phyloP scores from a whole-genome alignment of 2,888 invertebrate species.

The Galeopsomyia nigrocyanea region DNA sequence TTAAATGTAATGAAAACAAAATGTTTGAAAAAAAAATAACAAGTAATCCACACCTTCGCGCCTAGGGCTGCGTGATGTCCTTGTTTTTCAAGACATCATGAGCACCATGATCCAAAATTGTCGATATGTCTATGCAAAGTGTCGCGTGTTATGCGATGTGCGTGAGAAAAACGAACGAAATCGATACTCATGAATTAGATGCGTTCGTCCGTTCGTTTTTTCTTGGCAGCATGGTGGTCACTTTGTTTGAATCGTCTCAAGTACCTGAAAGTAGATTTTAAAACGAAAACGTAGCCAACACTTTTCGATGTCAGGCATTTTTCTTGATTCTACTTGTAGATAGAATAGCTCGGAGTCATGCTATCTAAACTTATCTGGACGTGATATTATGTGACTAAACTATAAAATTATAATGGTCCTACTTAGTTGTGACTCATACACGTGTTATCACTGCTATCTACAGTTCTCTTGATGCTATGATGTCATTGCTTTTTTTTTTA shows the following conservation, averaged over 20 bases:
- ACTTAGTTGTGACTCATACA: too few relatives aligned
- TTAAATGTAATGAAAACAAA: constrained; percentile 16
- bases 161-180: constrained; percentile 34
- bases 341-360: too few relatives aligned
- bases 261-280: constrained; percentile 14
- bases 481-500: too few relatives aligned
- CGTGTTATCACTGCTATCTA: too few relatives aligned
- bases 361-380: too few relatives aligned
- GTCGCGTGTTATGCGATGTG: constrained; percentile 19
- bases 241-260: constrained; percentile 14
- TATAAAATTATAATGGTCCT: too few relatives aligned
- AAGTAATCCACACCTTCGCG: constrained; percentile 39
- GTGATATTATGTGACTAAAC: too few relatives aligned
- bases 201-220: constrained; percentile 27
- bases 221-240: constrained; percentile 34
- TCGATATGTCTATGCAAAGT: constrained; percentile 41
- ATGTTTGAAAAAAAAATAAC: constrained; percentile 22
- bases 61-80: constrained; percentile 36
- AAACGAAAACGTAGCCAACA: too few relatives aligned
- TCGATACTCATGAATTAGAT: constrained; percentile 14
- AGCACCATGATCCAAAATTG: constrained; percentile 41
- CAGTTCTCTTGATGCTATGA: too few relatives aligned
- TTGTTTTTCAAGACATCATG: constrained; percentile 31
- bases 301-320: too few relatives aligned
- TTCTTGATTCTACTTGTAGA: too few relatives aligned